Base-by-base conservation (phyloP, 1,140 invertebrate species). In the Drosophila pruinosa region DNA sequence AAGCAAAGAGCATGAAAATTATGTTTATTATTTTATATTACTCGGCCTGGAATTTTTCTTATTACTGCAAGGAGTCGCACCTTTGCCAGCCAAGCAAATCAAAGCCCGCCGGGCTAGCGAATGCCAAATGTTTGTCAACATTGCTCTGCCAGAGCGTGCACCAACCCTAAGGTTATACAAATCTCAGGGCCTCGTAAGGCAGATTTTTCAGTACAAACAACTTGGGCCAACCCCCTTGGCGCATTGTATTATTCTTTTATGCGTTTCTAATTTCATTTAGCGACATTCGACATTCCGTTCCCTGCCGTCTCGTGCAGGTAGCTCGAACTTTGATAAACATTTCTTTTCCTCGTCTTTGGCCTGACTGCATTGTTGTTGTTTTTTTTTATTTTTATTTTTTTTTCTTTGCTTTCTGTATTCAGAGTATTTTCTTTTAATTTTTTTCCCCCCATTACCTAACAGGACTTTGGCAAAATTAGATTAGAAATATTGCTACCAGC, bases 251-350 rank as follows among this genome's bases (percentile, higher is more conserved):
- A 82, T 88, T 88, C 82, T 88, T 88, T 88, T 88, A 88, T 88
- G 78, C 82, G 82, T 82, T 88, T 88, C 78, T 88, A 88, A 88
- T 88, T 88, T 88, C 82, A 88, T 88, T 88, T 82, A 82, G 82
- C 82, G 82, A 88, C 82, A 88, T 88, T 88, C 82, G 74, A 68
- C 82, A 76, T 86, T 79, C 45, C 53, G 10, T 24, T 14, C 17
- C 24, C 15, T 28, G 2, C 14, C 14, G 17, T 12, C n/a, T 19
- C 17, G n/a, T 43, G 28, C 61, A 61, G 36, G 56, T 54, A 47
- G 47, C 64, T 43, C 28, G 52, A 86, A 88, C 82, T 88, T 88
- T 86, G 70, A 74, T 70, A 59, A 81, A 78, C 75, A 78, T 82
- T 86, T 80, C 75, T 62, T 64, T 73, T 52, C 45, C 61, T 57